phyloP scores from a whole-genome alignment of 2,113 vertebrate genomes.

The Mormoops blainvillei region DNA sequence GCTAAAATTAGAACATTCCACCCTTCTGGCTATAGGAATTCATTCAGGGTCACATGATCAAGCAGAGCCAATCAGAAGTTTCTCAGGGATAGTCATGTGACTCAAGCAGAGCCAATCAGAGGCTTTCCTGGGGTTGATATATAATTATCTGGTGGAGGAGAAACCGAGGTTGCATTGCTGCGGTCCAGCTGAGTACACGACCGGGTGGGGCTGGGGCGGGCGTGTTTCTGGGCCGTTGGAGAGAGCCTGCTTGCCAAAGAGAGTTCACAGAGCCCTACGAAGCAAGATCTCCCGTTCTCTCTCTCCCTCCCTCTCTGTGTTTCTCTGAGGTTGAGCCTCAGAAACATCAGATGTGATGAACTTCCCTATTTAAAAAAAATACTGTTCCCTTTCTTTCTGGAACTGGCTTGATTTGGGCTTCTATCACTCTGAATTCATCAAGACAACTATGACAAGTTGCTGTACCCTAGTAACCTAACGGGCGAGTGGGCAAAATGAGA shows the following conservation, averaged over 20 bases:
- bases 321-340: background rate
- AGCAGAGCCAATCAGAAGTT: background rate
- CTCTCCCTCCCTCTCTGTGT: too few species aligned
- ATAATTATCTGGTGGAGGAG: background rate
- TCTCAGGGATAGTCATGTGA: background rate
- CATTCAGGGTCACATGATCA: background rate
- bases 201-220: background rate
- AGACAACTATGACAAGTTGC: background rate
- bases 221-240: background rate
- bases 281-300: background rate
- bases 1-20: background rate
- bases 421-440: background rate
- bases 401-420: background rate
- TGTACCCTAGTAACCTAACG: background rate
- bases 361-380: background rate
- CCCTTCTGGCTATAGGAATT: background rate
- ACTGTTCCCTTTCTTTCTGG: background rate
- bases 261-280: background rate
- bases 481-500: background rate
- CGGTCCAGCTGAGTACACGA: background rate
- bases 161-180: background rate
- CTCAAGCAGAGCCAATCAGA: background rate
- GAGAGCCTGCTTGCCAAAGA: too few species aligned
- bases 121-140: background rate
- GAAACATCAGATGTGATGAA: background rate